Base-by-base conservation (phyloP, 1,140 invertebrate species). In the Aricia agestis region DNA sequence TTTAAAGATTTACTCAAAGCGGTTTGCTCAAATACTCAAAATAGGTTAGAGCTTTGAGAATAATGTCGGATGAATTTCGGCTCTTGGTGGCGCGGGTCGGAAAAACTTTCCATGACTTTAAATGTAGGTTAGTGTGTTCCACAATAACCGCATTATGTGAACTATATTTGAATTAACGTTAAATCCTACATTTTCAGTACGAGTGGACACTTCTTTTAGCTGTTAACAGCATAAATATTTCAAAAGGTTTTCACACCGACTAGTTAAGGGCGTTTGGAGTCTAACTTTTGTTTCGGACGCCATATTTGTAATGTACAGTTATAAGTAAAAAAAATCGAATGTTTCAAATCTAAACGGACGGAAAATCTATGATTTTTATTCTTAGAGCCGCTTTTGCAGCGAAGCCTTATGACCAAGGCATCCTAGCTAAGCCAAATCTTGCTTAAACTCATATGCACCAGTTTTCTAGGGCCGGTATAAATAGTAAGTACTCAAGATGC, bases 161-260 rank as follows among this genome's bases (percentile, higher is more conserved):
- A 52, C 45, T 52, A 15, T 45, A 45, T 52, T 52, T 52, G 11
- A 15, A 52, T 15, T 52, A 1, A 52, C 45, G 9, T 15, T 52
- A 11, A 52, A 13, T 52, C 45, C 6, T 52, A 4, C 45, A 15
- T 52, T 52, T 52, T 52, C 41, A 52, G 10, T 52, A 15, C 1
- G 13, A 11, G 11, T 52, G 11, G 5, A 13, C 13, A 9, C 6
- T 52, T 19, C 36, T 18, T 52, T 45, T n/a, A n/a, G n/a, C n/a
- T n/a, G n/a, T n/a, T n/a, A n/a, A n/a, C n/a, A 52, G 41, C 41
- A 67, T 68, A 68, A 13, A 52, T 67, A 52, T 67, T 13, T 15
- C 41, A 67, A 18, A 15, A 67, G 25, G 25, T 19, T 42, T 9
- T 42, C 0, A 42, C 6, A 6, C 41, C 7, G 41, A 42, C 6